Conservation (phyloP, 2,797 vertebrate genomes). For the Lutjanus argentimaculatus region DNA sequence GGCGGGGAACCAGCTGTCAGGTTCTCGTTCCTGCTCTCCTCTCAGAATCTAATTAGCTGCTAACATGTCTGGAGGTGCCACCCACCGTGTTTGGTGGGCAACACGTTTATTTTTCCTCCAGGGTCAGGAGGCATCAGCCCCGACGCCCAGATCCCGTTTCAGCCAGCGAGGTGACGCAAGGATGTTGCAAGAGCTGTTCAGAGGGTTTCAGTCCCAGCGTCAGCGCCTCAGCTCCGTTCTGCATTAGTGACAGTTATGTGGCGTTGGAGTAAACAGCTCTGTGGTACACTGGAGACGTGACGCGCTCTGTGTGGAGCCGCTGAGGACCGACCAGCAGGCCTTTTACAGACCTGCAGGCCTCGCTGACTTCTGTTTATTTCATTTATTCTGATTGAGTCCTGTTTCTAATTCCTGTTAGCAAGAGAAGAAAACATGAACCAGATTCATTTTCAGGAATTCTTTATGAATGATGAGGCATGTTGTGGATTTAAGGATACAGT, state of each 20-base stretch:
- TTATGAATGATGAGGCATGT: too few relatives aligned
- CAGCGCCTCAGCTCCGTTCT: constrained; percentile 10
- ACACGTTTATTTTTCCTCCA: constrained; percentile 20
- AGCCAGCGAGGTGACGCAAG: constrained; percentile 39
- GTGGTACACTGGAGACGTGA: constrained; percentile 19
- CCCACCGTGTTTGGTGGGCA: constrained; percentile 33
- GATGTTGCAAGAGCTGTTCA: constrained; percentile 29
- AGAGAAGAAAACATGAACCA: neutral
- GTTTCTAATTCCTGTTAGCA: neutral
- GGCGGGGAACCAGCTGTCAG: constrained; percentile 28
- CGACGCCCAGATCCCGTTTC: constrained; percentile 20
- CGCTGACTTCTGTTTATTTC: too few relatives aligned
- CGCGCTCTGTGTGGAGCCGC: neutral
- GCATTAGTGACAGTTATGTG: constrained; percentile 37
- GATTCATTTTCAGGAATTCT: neutral
- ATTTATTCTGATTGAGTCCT: neutral
- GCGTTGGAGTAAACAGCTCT: constrained; percentile 36
- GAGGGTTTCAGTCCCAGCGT: constrained; percentile 14
- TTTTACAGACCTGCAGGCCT: too few relatives aligned
- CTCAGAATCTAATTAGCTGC: constrained; percentile 19
- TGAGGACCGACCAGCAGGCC: neutral
- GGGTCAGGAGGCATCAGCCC: constrained; percentile 16
- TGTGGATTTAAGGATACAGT: too few relatives aligned
- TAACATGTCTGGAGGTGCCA: constrained; percentile 27
- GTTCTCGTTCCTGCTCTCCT: neutral